Conservation (phyloP, 2,888 invertebrate species). For the Parnassius mnemosyne region DNA sequence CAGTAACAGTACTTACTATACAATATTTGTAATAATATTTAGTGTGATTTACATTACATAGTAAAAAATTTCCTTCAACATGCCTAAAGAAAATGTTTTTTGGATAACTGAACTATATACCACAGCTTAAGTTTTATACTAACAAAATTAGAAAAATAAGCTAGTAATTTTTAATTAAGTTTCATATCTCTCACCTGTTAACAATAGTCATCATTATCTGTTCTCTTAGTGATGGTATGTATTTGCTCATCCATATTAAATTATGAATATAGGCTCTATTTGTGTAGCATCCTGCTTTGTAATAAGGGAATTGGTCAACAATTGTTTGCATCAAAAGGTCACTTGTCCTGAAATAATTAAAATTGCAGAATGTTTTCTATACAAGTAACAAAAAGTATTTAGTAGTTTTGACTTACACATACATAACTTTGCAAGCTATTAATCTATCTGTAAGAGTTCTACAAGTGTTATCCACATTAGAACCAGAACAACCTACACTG, state of each 20-base stretch:
- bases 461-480: not conserved
- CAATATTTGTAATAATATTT: no score
- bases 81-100: no score
- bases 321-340: constrained; percentile 84
- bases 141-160: no score
- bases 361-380: not conserved
- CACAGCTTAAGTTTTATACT: no score
- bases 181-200: constrained; percentile 81
- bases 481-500: not conserved
- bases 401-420: no score
- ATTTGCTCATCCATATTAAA: constrained; percentile 86
- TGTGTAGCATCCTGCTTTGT: constrained; percentile 82
- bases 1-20: no score
- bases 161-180: no score
- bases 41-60: no score
- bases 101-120: no score
- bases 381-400: no score
- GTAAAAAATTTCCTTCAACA: no score
- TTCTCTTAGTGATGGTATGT: constrained; percentile 85
- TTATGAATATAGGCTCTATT: constrained; percentile 90
- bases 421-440: no score
- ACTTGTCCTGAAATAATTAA: constrained; percentile 81
- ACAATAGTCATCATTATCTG: constrained; percentile 87
- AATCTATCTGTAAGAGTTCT: not conserved
- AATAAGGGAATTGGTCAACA: constrained; percentile 87